Evolutionary conservation across 2,113 vertebrate species (phyloP), one percentile per base, ranked within the genome.

Genomic region (Amblyopsis rosae): DNA sequence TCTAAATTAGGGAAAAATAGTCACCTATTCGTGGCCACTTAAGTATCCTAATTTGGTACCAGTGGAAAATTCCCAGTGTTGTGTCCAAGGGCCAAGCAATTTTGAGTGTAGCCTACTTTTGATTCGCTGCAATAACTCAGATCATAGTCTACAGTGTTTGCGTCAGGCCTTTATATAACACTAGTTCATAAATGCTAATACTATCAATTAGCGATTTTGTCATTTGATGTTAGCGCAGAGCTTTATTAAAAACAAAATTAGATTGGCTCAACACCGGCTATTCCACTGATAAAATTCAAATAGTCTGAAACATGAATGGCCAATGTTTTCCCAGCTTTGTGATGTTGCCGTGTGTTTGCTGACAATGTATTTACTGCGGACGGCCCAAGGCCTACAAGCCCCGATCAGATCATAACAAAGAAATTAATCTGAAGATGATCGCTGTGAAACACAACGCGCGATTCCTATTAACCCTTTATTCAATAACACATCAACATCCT

Each of bases 401-500:
- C 73, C 1, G 35, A 41, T 70, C 72, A 70, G 70, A 83, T 70
- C 79, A 81, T 65, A 81, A 87, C 81, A 86, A 82, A 81, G 69
- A 77, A 82, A 85, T 82, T 70, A 70, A 81, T 58, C 4, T 61
- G 75, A 81, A 81, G 66, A 70, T 63, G 82, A 74, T 66, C 47
- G 72, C 79, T 78, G 50, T 65, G 54, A 76, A 75, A 58, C 71
- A 67, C n/a, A 81, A 67, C 72, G 79, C 9, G 3, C 57, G 61
- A 55, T 55, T 71, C 65, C 87, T 72, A 82, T 80, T 60, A 35
- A 72, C 51, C 66, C 61, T 47, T 46, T 19, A 57, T 69, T 71
- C 45, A 82, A 70, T 59, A 82, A 75, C 68, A 72, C 53, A 77
- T 82, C 70, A 80, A 86, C 81, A 89, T 81, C 87, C 88, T 81